Base-by-base conservation (phyloP, 2,888 invertebrate species). In the Acrobasis suavella region DNA sequence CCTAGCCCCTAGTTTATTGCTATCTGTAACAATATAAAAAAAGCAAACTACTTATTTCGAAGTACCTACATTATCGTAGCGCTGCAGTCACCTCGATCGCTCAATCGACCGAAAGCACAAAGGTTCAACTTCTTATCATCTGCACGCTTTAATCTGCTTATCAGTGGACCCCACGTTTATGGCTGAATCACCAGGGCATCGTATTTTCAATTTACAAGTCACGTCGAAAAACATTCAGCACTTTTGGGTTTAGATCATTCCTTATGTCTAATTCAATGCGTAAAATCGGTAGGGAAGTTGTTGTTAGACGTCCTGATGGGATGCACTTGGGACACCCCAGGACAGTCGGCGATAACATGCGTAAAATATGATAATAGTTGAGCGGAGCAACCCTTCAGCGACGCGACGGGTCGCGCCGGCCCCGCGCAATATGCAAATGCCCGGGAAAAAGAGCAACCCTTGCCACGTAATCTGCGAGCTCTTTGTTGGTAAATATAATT, bases 331-430 rank as follows among this genome's bases (percentile, higher is more conserved):
- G 46, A 42, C 42, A 42, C 54, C 32, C 55, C 39, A 38, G 55
- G 56, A 56, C 52, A 56, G 56, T 42, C 39, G 32, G 52, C 56
- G 56, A 56, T 56, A 56, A 56, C 39, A 42, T 56, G 37, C 49
- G 49, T 62, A 62, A 62, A 62, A 62, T 62, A 62, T 62, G 62
- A 55, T 55, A 62, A 62, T 62, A 49, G 62, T 62, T 50, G n/a
- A 16, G 61, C 16, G 56, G n/a, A 16, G 61, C 16, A 62, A 62
- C 62, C 62, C 62, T 55, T 62, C 49, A 39, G 60, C 38, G 32
- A 54, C 17, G 22, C 9, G 16, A 9, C 14, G 9, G 6, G 12
- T 7, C 15, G 52, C 42, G 37, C 9, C 15, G 38, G 16, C 52
- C 22, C 22, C 22, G 52, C 3, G 12, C 52, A n/a, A 6, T 37